Evolutionary conservation across 2,888 invertebrate species (phyloP).

Genomic region (Spodoptera exigua): DNA sequence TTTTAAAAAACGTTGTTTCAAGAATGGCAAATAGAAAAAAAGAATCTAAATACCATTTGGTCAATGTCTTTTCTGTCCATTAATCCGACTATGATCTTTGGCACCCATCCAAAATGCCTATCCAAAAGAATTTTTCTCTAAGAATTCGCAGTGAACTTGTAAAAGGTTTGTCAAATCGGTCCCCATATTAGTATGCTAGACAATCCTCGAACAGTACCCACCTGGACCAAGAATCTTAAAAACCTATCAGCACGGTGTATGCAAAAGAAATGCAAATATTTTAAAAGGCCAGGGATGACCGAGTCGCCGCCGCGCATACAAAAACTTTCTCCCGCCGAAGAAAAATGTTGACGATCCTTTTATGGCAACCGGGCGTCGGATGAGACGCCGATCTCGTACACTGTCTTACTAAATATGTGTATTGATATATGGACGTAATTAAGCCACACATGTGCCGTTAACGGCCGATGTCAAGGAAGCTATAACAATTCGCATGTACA

Average conservation of each 20-base stretch:
- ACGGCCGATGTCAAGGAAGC: slow-evolving; percentile 46
- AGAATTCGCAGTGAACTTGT: slow-evolving; percentile 41
- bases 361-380: slow-evolving; percentile 75
- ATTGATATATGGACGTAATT: slow-evolving; percentile 69
- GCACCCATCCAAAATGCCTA: slow-evolving; percentile 63
- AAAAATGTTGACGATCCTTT: slow-evolving; percentile 81
- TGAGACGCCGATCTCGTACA: slow-evolving; percentile 66
- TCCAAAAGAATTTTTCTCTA: slow-evolving; percentile 52
- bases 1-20: slow-evolving; percentile 2
- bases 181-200: slow-evolving; percentile 51
- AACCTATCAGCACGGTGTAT: slow-evolving; percentile 69
- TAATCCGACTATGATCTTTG: slow-evolving; percentile 64
- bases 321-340: slow-evolving; percentile 81
- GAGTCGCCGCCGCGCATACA: slow-evolving; percentile 54
- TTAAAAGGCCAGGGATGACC: slow-evolving; percentile 78
- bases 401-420: slow-evolving; percentile 66
- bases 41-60: slow-evolving; percentile 58
- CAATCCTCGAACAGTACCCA: slow-evolving; percentile 45
- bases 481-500: slow-evolving; percentile 50
- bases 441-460: slow-evolving; percentile 62
- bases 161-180: slow-evolving; percentile 41
- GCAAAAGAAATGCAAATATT: slow-evolving; percentile 83
- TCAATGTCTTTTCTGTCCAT: slow-evolving; percentile 57
- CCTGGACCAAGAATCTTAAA: slow-evolving; percentile 64
- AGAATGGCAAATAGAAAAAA: slow-evolving; percentile 36